These are phyloP conservation scores for Meiosimyza decipiens DNA, from an alignment of 2,888 invertebrate species.

Conservation along the genomic window DNA sequence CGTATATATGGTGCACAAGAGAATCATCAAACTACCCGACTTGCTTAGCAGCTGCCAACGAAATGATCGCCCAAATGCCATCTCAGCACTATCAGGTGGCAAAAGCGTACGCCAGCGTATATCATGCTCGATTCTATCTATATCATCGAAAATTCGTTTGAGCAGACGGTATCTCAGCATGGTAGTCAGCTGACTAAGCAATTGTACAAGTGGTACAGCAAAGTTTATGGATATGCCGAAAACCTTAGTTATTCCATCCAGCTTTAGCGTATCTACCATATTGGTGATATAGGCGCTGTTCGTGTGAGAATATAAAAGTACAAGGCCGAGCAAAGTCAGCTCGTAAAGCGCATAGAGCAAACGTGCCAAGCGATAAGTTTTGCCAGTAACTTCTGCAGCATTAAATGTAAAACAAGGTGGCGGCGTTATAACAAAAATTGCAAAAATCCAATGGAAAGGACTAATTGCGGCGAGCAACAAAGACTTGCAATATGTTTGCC, in stretches of 20 bases:
- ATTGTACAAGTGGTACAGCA: conserved; percentile 40
- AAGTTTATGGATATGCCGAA: conserved; percentile 46
- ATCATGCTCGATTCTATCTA: conserved; percentile 50
- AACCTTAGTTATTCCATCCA: conserved; percentile 50
- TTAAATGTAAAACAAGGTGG: conserved; percentile 38
- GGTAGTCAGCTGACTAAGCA: conserved; percentile 40
- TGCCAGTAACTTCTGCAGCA: neutral
- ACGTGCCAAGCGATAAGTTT: neutral
- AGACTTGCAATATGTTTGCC: conserved; percentile 27
- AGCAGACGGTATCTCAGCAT: conserved; percentile 40
- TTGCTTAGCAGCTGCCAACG: conserved; percentile 37
- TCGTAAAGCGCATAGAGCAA: conserved; percentile 37
- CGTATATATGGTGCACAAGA: conserved; percentile 34
- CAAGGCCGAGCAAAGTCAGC: conserved; percentile 34
- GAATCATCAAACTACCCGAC: conserved; percentile 45
- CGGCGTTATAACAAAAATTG: conserved; percentile 38
- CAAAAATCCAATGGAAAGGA: conserved; percentile 44
- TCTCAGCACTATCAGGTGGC: neutral
- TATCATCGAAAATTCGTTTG: conserved; percentile 43
- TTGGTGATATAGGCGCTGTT: conserved; percentile 38
- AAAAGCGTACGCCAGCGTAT: conserved; percentile 39
- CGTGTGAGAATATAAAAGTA: conserved; percentile 42
- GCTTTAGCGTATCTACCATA: conserved; percentile 37
- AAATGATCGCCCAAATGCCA: conserved; percentile 31
- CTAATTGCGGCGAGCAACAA: conserved; percentile 31